phyloP scores from a whole-genome alignment of 1,140 invertebrate species.

The Melitaea cinxia region DNA sequence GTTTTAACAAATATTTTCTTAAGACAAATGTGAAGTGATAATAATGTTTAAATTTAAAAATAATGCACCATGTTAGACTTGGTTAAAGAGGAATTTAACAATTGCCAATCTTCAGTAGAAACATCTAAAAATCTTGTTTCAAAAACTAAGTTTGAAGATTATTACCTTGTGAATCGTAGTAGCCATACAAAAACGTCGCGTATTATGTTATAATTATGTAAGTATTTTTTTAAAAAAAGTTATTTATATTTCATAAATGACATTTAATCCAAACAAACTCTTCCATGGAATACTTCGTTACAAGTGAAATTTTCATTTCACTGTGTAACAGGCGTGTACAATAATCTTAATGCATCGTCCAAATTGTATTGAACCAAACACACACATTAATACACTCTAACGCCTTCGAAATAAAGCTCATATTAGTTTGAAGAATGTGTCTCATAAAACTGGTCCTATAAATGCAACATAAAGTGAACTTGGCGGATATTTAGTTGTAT shows the following conservation, averaged over 20 bases:
- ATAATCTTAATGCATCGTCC: slow-evolving; percentile 51
- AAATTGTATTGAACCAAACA: slow-evolving; percentile 28
- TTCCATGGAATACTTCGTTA: slow-evolving; percentile 44
- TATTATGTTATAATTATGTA: not conserved
- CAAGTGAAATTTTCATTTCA: slow-evolving; percentile 63
- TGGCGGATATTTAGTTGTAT: not conserved
- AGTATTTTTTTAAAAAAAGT: not conserved
- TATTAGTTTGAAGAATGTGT: slow-evolving; percentile 4
- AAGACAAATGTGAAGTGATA: no score
- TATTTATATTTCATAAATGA: not conserved
- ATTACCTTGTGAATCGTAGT: no score
- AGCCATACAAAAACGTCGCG: no score
- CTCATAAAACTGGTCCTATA: slow-evolving; percentile 22
- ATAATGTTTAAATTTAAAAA: no score
- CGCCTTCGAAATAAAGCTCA: not conserved
- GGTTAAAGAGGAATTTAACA: no score
- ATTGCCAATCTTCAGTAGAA: no score
- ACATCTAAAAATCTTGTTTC: no score
- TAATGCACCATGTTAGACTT: no score
- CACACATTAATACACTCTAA: slow-evolving; percentile 26
- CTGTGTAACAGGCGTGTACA: slow-evolving; percentile 61
- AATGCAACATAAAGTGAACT: slow-evolving; percentile 41
- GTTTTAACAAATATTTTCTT: no score
- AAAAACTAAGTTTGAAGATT: no score
- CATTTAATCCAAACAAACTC: slow-evolving; percentile 25